phyloP scores from a whole-genome alignment of 2,888 invertebrate species.

The Melinaea marsaeus region DNA sequence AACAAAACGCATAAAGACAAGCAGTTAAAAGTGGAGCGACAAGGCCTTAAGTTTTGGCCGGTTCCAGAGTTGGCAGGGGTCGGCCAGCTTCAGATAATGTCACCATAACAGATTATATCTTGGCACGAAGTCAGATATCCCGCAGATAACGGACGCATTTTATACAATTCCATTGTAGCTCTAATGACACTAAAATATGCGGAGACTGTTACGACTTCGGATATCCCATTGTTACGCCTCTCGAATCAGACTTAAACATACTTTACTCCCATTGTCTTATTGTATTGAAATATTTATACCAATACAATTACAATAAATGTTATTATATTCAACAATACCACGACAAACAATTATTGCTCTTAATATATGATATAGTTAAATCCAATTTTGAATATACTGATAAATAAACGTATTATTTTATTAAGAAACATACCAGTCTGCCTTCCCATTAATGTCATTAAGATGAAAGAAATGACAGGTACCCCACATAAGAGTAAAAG shows the following conservation, averaged over 20 bases:
- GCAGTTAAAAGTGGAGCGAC: constrained; percentile 46
- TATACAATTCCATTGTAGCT: constrained; percentile 49
- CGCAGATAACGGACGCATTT: constrained; percentile 50
- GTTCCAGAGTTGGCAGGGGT: constrained; percentile 64
- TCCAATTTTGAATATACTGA: neutral
- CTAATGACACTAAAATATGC: constrained; percentile 25
- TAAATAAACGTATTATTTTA: neutral
- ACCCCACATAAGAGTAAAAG: neutral
- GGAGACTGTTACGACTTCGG: constrained; percentile 13
- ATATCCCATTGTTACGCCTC: constrained; percentile 15
- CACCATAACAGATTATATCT: constrained; percentile 76
- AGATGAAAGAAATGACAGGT: constrained; percentile 7
- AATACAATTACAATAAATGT: neutral
- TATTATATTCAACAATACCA: neutral
- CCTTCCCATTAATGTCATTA: constrained; percentile 2
- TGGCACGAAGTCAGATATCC: constrained; percentile 58
- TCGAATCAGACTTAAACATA: constrained; percentile 11
- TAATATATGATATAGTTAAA: neutral
- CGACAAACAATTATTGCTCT: neutral
- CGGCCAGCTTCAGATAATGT: constrained; percentile 60
- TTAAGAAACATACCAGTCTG: neutral
- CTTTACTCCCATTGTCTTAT: constrained; percentile 2
- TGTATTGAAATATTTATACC: neutral
- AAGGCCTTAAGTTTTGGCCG: constrained; percentile 61
- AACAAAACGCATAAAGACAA: constrained; percentile 36